These are phyloP conservation scores for Dromaius novaehollandiae DNA, from an alignment of 2,113 vertebrate genomes.

Conservation along the genomic window DNA sequence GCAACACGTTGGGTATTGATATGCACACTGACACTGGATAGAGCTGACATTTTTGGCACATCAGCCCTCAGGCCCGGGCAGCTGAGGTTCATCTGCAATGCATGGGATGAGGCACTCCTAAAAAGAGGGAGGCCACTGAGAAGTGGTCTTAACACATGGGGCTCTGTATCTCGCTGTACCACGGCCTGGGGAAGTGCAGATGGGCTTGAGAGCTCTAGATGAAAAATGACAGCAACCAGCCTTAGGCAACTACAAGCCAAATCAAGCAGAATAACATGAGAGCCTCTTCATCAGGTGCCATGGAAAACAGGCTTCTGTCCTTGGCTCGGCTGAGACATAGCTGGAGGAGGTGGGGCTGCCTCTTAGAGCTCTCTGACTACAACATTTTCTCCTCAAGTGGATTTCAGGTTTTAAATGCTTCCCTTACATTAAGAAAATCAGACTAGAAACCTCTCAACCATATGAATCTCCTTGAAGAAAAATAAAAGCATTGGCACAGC, in stretches of 20 bases:
- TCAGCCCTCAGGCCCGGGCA: neutral
- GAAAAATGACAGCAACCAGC: slow-evolving; percentile 35
- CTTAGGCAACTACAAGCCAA: slow-evolving; percentile 14
- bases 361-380: neutral
- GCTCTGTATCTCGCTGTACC: neutral
- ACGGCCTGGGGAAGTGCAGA: slow-evolving; percentile 18
- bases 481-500: neutral
- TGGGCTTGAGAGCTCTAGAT: slow-evolving; percentile 30
- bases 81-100: neutral
- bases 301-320: slow-evolving; percentile 54
- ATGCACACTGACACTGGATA: neutral
- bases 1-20: neutral
- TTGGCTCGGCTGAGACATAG: slow-evolving; percentile 31
- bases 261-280: slow-evolving; percentile 40
- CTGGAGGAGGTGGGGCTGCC: slow-evolving; percentile 54
- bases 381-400: slow-evolving; percentile 22
- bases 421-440: neutral
- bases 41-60: neutral
- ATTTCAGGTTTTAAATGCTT: slow-evolving; percentile 5
- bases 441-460: neutral
- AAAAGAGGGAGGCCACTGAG: neutral
- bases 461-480: neutral
- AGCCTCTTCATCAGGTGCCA: slow-evolving; percentile 64
- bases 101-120: rapidly evolving
- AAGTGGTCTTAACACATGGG: neutral